Percentiles rank a stretch among this genome's conserved stretches.
phyloP scores from a whole-genome alignment of 1,140 invertebrate genomes.

The Polyergus mexicanus region DNA sequence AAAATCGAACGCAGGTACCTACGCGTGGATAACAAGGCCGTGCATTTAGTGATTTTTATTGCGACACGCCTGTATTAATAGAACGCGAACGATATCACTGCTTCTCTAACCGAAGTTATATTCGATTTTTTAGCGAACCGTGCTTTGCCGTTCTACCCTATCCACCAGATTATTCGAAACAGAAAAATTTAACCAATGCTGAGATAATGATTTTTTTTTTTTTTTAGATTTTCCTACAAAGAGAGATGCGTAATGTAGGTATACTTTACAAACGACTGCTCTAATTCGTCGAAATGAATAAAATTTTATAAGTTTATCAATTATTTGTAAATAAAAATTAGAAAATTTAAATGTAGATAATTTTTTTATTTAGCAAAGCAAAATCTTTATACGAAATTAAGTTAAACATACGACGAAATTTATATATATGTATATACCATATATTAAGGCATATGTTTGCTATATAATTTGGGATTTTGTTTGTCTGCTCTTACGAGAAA shows the following conservation, averaged over 20 bases:
- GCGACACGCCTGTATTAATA: conserved; percentile 24
- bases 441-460: not conserved
- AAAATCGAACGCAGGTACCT: conserved; percentile 28
- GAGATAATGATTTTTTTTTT: not conserved
- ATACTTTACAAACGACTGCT: not conserved
- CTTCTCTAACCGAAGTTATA: not conserved
- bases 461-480: conserved; percentile 15
- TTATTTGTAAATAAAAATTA: not conserved
- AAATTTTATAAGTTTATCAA: not conserved
- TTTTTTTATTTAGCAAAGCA: not conserved
- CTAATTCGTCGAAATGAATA: not conserved
- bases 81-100: conserved; percentile 16
- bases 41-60: conserved; percentile 40
- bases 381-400: not conserved
- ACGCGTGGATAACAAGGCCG: conserved; percentile 45
- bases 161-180: not conserved
- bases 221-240: not conserved
- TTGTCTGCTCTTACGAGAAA: not conserved
- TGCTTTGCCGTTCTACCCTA: not conserved
- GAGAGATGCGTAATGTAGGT: too few relatives aligned
- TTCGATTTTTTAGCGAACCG: not conserved
- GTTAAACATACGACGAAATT: not conserved
- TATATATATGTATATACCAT: not conserved
- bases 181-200: not conserved
- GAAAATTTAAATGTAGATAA: not conserved